These are phyloP conservation scores for Acanthis flammea DNA, from an alignment of 2,797 vertebrate species.

Conservation along the genomic window DNA sequence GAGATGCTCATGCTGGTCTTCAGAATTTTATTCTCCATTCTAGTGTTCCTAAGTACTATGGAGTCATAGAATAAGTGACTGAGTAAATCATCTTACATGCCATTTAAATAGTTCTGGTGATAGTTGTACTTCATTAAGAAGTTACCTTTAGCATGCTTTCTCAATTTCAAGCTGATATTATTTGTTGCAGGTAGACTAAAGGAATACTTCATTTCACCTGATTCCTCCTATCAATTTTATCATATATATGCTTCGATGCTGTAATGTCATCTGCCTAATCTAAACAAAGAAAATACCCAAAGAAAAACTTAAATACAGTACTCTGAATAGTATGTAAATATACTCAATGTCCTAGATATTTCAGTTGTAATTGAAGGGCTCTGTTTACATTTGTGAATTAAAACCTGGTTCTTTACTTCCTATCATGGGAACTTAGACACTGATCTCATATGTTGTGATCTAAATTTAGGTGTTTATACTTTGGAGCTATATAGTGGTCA, in stretches of 20 bases:
- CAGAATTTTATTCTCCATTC: background rate
- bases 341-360: background rate
- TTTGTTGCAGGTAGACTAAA: background rate
- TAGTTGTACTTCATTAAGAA: background rate
- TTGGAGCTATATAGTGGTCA: background rate
- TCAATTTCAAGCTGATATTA: background rate
- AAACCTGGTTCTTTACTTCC: background rate
- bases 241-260: background rate
- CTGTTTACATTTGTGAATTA: background rate
- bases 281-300: background rate
- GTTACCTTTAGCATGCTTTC: background rate
- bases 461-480: background rate
- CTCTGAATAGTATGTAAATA: background rate
- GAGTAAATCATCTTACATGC: background rate
- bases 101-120: background rate
- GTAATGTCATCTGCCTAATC: background rate
- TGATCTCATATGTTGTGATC: fast-evolving
- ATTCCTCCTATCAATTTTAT: background rate
- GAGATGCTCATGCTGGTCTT: background rate
- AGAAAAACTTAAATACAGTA: background rate
- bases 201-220: background rate
- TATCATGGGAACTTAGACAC: background rate
- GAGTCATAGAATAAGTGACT: background rate
- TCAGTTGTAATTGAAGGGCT: background rate
- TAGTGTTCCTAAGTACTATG: background rate